These are phyloP conservation scores for Xenopus petersii DNA, from an alignment of 2,797 vertebrate genomes.

Conservation along the genomic window DNA sequence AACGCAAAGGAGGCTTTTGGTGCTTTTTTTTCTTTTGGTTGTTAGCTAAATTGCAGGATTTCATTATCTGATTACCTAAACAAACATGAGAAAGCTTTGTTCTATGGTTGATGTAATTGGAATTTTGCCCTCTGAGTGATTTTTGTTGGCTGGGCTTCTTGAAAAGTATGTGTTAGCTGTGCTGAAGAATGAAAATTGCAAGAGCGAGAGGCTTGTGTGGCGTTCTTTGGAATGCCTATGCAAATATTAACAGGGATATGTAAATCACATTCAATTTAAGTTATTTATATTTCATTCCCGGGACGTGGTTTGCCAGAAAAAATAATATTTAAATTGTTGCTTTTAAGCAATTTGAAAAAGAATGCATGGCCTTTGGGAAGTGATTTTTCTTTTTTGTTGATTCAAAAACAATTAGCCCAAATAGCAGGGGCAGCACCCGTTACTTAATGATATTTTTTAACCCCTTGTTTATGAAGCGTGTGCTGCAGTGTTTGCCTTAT, in stretches of 20 bases:
- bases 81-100: constrained; percentile 9
- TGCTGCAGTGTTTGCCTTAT: not conserved
- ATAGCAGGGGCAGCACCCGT: constrained; percentile 4
- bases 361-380: not conserved
- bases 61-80: constrained; percentile 9
- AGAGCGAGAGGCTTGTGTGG: not conserved
- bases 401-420: not conserved
- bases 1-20: not conserved
- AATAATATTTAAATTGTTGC: constrained; percentile 30
- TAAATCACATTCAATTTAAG: constrained; percentile 42
- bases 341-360: constrained; percentile 17
- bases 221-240: constrained; percentile 29
- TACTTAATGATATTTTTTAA: constrained; percentile 9
- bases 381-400: not conserved
- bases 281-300: constrained; percentile 35
- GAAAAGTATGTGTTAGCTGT: constrained; percentile 18
- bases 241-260: constrained; percentile 37
- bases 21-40: not conserved
- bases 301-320: constrained; percentile 23
- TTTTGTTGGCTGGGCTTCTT: constrained; percentile 20
- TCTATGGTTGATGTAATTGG: constrained; percentile 11
- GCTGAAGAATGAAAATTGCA: constrained; percentile 37
- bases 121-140: constrained; percentile 12
- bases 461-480: constrained; percentile 7
- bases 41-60: constrained; percentile 5